Percentiles rank a stretch among this genome's conserved stretches.
Conservation (phyloP, 2,113 vertebrate species). For the Castor canadensis region DNA sequence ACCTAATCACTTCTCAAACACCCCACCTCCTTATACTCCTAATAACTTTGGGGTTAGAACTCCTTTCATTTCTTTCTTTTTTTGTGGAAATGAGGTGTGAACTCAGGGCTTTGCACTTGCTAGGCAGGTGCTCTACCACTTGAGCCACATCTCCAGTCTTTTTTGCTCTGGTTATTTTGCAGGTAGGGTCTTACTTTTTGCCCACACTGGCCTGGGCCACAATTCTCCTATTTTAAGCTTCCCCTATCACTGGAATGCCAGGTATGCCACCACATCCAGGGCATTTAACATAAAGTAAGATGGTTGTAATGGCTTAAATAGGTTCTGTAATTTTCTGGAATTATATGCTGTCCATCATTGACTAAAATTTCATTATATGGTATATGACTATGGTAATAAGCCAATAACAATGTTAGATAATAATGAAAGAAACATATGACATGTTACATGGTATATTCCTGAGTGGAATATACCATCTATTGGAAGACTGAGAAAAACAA, state of each 20-base stretch:
- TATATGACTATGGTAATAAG: neutral
- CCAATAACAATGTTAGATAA: neutral
- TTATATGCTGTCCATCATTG: neutral
- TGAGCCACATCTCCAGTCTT: too few relatives aligned
- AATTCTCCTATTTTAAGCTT: too few relatives aligned
- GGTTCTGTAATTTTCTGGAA: neutral
- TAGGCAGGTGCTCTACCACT: too few relatives aligned
- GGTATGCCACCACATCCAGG: too few relatives aligned
- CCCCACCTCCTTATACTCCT: neutral
- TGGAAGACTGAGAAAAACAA: neutral
- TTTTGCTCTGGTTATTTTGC: too few relatives aligned
- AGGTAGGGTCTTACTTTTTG: too few relatives aligned
- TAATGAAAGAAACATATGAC: neutral
- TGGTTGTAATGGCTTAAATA: neutral
- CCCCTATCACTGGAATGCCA: too few relatives aligned
- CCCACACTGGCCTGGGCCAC: too few relatives aligned
- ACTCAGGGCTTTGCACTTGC: too few relatives aligned
- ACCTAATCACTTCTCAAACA: neutral
- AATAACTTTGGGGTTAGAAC: neutral
- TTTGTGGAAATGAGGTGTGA: too few relatives aligned
- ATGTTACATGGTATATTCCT: too few relatives aligned
- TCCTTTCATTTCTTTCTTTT: too few relatives aligned
- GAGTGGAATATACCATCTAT: neutral
- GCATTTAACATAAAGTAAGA: neutral
- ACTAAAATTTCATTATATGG: neutral